These are phyloP conservation scores for Hydrochoerus hydrochaeris DNA, from an alignment of 2,113 vertebrate species.

Conservation along the genomic window DNA sequence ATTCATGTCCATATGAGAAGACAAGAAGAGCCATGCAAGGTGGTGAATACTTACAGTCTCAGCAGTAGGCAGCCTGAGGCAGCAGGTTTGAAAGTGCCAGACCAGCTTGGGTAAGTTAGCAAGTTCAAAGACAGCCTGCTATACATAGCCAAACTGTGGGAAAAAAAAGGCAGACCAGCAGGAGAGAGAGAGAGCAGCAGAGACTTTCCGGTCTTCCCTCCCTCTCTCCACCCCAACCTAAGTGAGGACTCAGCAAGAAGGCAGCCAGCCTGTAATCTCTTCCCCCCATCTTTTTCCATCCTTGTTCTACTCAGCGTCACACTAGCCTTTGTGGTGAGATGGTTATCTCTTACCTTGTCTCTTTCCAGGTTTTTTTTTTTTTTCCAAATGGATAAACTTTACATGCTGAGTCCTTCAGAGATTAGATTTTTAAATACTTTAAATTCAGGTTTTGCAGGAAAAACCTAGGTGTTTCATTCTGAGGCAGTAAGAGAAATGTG, in stretches of 20 bases:
- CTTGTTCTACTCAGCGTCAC: not conserved
- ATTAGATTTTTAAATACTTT: slow-evolving; percentile 25
- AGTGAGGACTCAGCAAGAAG: not conserved
- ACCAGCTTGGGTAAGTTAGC: not conserved
- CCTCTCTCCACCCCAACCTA: not conserved
- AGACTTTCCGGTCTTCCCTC: not conserved
- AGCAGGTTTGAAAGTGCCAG: not conserved
- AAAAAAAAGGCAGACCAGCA: not conserved
- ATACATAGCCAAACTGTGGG: not conserved
- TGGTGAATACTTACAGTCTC: not conserved
- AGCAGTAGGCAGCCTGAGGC: not conserved
- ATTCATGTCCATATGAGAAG: not conserved
- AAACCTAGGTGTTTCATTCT: not conserved
- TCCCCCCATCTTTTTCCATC: not conserved
- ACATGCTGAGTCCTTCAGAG: not conserved
- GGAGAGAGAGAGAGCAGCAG: not conserved
- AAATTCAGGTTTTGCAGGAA: not conserved
- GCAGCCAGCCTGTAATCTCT: not conserved
- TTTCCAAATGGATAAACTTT: not conserved
- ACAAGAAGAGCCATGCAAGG: not conserved
- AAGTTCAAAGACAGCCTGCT: not conserved
- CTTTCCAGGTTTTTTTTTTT: not conserved
- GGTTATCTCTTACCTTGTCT: not conserved
- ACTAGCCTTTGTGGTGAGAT: not conserved
- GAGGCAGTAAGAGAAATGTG: not conserved